These are phyloP conservation scores for Hemitrygon akajei DNA, from an alignment of 2,797 vertebrate species.

Conservation along the genomic window DNA sequence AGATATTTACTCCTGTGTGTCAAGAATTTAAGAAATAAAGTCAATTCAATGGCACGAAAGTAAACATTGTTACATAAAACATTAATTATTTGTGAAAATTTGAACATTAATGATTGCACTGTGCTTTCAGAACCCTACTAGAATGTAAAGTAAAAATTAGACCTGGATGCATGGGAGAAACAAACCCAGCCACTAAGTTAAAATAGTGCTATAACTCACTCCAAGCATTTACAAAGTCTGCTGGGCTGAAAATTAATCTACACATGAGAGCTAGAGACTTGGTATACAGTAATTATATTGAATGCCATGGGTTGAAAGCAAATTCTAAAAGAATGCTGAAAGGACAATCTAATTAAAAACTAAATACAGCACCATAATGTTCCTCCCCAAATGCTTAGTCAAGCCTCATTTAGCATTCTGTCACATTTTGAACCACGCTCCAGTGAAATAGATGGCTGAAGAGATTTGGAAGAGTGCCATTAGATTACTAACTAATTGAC, in stretches of 20 bases:
- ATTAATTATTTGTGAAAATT: background rate
- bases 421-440: background rate
- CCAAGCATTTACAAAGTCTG: background rate
- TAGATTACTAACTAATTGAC: background rate
- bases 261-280: background rate
- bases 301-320: background rate
- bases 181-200: background rate
- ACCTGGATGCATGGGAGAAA: background rate
- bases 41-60: no score
- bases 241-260: background rate
- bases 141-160: background rate
- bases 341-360: background rate
- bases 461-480: background rate
- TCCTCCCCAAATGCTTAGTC: background rate
- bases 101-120: background rate
- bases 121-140: background rate
- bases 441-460: background rate
- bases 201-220: no score
- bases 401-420: background rate
- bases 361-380: background rate
- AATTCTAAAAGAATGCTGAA: background rate
- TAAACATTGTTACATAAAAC: background rate
- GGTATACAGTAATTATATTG: background rate
- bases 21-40: no score
- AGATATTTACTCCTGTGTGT: no score